Evolutionary conservation across 2,797 vertebrate genomes (phyloP).

Genomic region (Melanotaenia boesemani): DNA sequence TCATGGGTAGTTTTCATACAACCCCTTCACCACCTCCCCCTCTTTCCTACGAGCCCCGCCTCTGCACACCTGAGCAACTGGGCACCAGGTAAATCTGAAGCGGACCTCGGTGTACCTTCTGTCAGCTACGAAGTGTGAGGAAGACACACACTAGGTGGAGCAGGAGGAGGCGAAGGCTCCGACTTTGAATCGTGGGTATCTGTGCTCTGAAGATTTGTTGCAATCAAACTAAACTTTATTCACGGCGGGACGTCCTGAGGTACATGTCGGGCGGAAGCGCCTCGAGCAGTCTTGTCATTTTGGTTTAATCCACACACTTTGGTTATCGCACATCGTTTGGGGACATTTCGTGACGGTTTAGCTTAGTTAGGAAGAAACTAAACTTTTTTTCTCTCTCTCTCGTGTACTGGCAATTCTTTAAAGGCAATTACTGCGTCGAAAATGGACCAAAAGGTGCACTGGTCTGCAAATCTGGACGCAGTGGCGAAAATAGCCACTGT

Average conservation of each 20-base stretch:
- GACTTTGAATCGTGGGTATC: constrained; percentile 18
- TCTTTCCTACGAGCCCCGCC: constrained; percentile 35
- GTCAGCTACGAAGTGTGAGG: neutral
- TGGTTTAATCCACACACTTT: neutral
- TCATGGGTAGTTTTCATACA: neutral
- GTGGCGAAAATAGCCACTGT: neutral
- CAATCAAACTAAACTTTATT: neutral
- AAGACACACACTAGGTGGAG: neutral
- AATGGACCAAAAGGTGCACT: neutral
- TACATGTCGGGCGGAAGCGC: neutral
- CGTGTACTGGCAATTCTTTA: neutral
- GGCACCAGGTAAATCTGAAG: constrained; percentile 27
- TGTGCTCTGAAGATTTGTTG: neutral
- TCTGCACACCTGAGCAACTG: constrained; percentile 64
- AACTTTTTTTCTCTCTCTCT: neutral
- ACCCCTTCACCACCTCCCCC: no score
- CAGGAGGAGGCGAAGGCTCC: neutral
- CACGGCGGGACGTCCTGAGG: neutral
- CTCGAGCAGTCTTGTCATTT: rapidly evolving
- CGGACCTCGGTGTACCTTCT: neutral
- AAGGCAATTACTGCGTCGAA: neutral
- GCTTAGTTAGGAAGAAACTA: neutral
- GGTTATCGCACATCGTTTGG: neutral
- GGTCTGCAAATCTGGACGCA: neutral
- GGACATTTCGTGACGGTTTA: neutral